These are phyloP conservation scores for Apis laboriosa DNA, from an alignment of 1,140 invertebrate genomes.

Conservation along the genomic window DNA sequence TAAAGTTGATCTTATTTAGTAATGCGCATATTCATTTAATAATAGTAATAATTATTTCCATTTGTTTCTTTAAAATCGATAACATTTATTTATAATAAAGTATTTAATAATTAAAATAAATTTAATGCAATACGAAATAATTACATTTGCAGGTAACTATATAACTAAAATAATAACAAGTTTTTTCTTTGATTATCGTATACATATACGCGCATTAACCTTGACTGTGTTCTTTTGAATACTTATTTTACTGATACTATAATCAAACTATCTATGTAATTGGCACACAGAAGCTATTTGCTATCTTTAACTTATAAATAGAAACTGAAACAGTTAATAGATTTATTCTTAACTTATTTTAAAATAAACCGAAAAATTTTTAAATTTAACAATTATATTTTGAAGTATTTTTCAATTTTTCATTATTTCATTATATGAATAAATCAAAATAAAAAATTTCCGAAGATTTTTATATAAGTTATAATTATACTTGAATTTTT, in stretches of 20 bases:
- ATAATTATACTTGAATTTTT: background rate
- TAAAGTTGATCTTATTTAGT: constrained; percentile 11
- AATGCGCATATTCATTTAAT: background rate
- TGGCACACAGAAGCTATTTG: constrained; percentile 11
- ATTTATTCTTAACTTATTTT: background rate
- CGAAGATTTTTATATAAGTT: background rate
- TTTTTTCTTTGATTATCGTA: background rate
- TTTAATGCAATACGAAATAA: background rate
- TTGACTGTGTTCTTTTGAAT: constrained; percentile 15
- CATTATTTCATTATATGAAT: background rate
- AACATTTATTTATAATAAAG: background rate
- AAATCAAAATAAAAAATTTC: background rate
- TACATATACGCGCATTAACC: constrained; percentile 15
- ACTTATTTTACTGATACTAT: constrained; percentile 22
- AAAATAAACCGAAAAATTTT: background rate
- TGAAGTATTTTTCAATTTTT: background rate
- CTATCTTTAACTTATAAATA: constrained; percentile 34
- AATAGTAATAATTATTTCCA: background rate
- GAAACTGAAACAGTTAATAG: constrained; percentile 3
- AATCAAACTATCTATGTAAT: constrained; percentile 30
- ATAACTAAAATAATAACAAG: constrained; percentile 4
- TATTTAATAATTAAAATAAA: background rate
- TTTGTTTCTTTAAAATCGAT: background rate
- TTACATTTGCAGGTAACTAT: background rate
- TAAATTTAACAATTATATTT: background rate